A percentile compares a stretch with the other conserved stretches of the same genome.
Evolutionary conservation across 2,113 vertebrate species (phyloP).

Genomic region (Peromyscus polionotus): DNA sequence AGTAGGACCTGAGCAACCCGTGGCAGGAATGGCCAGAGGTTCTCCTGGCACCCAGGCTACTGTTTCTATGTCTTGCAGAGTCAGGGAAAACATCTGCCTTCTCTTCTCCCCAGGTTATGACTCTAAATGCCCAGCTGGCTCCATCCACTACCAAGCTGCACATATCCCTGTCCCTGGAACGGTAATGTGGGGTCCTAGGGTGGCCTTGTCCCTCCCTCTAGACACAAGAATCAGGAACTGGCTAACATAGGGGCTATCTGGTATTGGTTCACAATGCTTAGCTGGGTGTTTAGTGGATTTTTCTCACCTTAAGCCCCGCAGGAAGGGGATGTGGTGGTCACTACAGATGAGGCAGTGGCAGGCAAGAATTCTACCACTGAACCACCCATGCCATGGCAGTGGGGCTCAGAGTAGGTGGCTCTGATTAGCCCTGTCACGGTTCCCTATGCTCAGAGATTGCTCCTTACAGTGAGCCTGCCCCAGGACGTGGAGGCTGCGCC

Average conservation of each 20-base stretch:
- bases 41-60: not conserved
- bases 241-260: not conserved
- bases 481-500: not conserved
- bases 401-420: not conserved
- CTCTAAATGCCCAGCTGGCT: constrained; percentile 67
- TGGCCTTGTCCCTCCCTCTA: not conserved
- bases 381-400: not conserved
- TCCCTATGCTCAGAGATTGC: not conserved
- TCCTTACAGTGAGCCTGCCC: too few relatives aligned
- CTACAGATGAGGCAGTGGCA: not conserved
- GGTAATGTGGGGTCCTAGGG: constrained; percentile 75
- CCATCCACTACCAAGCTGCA: constrained; percentile 69
- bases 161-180: constrained; percentile 77
- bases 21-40: not conserved
- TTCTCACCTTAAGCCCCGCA: not conserved
- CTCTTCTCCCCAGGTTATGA: constrained; percentile 77
- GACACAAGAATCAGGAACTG: not conserved
- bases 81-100: rapidly evolving
- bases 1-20: not conserved
- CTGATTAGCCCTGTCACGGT: not conserved
- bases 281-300: not conserved
- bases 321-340: not conserved
- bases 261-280: not conserved
- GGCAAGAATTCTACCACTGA: too few relatives aligned
- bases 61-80: rapidly evolving